Percentiles rank a stretch among this genome's conserved stretches.
These are phyloP conservation scores for Lordiphosa stackelbergi DNA, from an alignment of 1,140 invertebrate species.

Conservation along the genomic window DNA sequence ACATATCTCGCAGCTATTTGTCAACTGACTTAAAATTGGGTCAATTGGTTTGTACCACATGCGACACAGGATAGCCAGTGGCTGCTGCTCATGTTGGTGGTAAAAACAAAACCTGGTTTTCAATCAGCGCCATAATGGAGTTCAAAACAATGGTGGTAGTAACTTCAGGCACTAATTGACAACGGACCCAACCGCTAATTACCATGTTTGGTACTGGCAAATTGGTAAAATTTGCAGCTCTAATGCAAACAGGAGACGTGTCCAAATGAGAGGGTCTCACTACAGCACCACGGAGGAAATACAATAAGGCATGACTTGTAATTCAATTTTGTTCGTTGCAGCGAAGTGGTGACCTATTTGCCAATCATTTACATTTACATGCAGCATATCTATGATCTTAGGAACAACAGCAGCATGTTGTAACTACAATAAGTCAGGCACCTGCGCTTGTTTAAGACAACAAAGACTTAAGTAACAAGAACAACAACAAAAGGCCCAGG, in stretches of 20 bases:
- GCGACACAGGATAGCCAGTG: conserved; percentile 26
- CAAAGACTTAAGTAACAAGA: conserved; percentile 46
- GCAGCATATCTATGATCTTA: conserved; percentile 2
- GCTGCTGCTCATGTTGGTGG: conserved; percentile 5
- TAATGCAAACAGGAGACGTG: conserved; percentile 7
- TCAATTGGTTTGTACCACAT: conserved; percentile 68
- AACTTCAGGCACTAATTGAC: conserved; percentile 66
- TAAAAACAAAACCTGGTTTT: conserved; percentile 47
- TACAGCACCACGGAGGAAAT: neutral
- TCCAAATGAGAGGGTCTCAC: conserved; percentile 20
- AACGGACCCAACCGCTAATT: conserved; percentile 35
- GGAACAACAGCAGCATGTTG: conserved; percentile 23
- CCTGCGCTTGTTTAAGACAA: conserved; percentile 54
- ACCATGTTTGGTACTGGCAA: conserved; percentile 32
- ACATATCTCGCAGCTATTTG: conserved; percentile 63
- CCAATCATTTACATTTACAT: conserved; percentile 14
- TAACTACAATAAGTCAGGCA: conserved; percentile 34
- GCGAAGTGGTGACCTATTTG: neutral
- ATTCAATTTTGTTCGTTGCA: no score
- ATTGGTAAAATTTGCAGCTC: conserved; percentile 24
- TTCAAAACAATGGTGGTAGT: conserved; percentile 10
- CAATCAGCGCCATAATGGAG: conserved; percentile 53
- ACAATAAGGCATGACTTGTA: no score
- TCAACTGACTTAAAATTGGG: conserved; percentile 68
- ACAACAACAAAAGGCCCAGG: conserved; percentile 30